A percentile compares a stretch with the other conserved stretches of the same genome.
Evolutionary conservation across 2,888 invertebrate species (phyloP).

Genomic region (Acleris holmiana): DNA sequence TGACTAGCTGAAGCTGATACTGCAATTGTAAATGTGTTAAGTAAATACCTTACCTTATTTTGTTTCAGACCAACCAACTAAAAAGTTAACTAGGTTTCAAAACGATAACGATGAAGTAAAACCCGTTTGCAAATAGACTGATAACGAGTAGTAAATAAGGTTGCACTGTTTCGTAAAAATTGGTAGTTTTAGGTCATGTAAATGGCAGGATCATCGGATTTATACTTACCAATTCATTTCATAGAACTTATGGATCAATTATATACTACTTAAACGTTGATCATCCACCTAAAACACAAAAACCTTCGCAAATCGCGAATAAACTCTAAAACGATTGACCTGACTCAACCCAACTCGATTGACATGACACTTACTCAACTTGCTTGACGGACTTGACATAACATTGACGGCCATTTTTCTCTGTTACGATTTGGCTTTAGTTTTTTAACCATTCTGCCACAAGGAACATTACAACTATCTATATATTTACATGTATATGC

Average conservation of each 20-base stretch:
- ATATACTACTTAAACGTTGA: neutral
- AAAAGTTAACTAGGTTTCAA: neutral
- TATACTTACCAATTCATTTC: slow-evolving; percentile 1
- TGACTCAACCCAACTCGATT: too few relatives aligned
- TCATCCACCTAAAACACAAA: neutral
- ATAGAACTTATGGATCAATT: neutral
- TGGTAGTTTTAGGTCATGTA: neutral
- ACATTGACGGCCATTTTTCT: neutral
- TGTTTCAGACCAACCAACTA: neutral
- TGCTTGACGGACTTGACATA: too few relatives aligned
- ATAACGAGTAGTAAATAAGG: slow-evolving; percentile 55
- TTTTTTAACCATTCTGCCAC: neutral
- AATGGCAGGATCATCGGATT: neutral
- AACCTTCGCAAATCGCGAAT: neutral
- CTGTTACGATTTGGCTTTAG: neutral
- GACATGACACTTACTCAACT: too few relatives aligned
- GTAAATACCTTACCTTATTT: neutral
- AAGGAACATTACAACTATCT: too few relatives aligned
- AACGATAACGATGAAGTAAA: slow-evolving; percentile 38
- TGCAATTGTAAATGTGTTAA: slow-evolving; percentile 26
- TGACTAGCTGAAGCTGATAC: slow-evolving; percentile 46
- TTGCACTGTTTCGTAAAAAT: slow-evolving; percentile 42
- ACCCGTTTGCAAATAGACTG: slow-evolving; percentile 51
- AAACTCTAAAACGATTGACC: neutral
- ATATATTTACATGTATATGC: too few relatives aligned